Evolutionary conservation across 2,888 invertebrate species (phyloP), one percentile per base, ranked within the genome.

Genomic region (Drosophila differens): DNA sequence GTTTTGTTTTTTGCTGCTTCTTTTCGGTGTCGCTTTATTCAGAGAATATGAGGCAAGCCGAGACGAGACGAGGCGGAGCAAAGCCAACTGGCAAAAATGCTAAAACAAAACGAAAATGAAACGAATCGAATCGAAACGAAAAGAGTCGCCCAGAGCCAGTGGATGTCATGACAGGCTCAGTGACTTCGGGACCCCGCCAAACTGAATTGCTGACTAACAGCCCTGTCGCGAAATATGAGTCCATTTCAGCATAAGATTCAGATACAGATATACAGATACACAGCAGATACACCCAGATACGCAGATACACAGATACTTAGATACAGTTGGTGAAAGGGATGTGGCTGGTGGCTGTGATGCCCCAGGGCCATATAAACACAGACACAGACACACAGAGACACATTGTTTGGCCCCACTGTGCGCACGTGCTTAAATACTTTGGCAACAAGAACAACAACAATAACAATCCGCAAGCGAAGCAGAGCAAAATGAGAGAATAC

Each of bases 191-290:
- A 75, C 81, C 85, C 83, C 70, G 67, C 67, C 76, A 77, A 74
- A 83, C 79, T 81, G 85, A 70, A 78, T 90, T 86, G 91, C 86
- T 90, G 91, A 91, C 91, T 90, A 90, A 91, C 90, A 88, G 83
- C 86, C 73, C 91, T 89, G 90, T 85, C 89, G 91, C 85, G 77
- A 84, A 89, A 89, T 90, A 90, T 84, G 91, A 91, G 89, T 82
- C 83, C 85, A 89, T 89, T 90, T 88, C 67, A 85, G 81, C 88
- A 68, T 81, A 85, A 85, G 81, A 84, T 85, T 73, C 76, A 73
- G 55, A 62, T 58, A 58, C 70, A 49, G 61, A 54, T 66, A 52
- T 58, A 58, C 64, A 49, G 58, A 57, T 70, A 66, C 33, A n/a
- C 30, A 55, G 63, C 47, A 47, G 47, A 47, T 47, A 63, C 58